These are phyloP conservation scores for Oryzaephilus surinamensis DNA, from an alignment of 1,140 invertebrate species.

Conservation along the genomic window DNA sequence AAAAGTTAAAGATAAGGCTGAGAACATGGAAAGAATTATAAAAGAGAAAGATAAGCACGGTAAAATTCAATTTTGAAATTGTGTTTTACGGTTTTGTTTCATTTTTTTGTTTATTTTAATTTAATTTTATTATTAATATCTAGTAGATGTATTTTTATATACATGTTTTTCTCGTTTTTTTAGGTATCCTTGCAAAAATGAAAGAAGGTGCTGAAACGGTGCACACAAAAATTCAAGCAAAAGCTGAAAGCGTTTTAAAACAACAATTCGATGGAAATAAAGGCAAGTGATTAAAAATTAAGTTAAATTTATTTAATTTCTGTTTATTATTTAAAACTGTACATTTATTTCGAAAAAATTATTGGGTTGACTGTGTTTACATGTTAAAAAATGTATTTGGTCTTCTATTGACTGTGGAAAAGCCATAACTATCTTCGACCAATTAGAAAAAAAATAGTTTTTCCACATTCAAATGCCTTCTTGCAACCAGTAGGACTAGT, in stretches of 20 bases:
- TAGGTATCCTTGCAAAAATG: slow-evolving; percentile 87
- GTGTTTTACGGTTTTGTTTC: slow-evolving; percentile 6
- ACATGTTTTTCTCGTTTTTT: slow-evolving; percentile 22
- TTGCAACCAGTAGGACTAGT: not conserved
- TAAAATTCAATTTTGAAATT: slow-evolving; percentile 26
- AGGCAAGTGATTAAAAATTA: slow-evolving; percentile 19
- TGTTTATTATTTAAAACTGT: slow-evolving; percentile 1
- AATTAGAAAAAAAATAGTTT: slow-evolving; percentile 7
- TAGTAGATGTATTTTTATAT: not conserved
- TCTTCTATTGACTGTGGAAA: slow-evolving; percentile 6
- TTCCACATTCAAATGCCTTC: slow-evolving; percentile 6
- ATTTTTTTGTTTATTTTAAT: slow-evolving; percentile 4
- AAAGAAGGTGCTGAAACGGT: slow-evolving; percentile 93
- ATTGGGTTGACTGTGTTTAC: too few species aligned
- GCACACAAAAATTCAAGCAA: slow-evolving; percentile 87
- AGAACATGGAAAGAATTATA: slow-evolving; percentile 77
- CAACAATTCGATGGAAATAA: slow-evolving; percentile 21
- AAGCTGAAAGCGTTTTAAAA: slow-evolving; percentile 61
- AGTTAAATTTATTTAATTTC: not conserved
- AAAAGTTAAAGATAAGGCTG: slow-evolving; percentile 84
- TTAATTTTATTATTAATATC: slow-evolving; percentile 3
- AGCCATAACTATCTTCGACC: slow-evolving; percentile 9
- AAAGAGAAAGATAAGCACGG: slow-evolving; percentile 90
- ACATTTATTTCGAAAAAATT: too few species aligned
- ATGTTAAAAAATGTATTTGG: too few species aligned